Conservation (phyloP, 2,797 vertebrate genomes). For the Sphenodon punctatus region DNA sequence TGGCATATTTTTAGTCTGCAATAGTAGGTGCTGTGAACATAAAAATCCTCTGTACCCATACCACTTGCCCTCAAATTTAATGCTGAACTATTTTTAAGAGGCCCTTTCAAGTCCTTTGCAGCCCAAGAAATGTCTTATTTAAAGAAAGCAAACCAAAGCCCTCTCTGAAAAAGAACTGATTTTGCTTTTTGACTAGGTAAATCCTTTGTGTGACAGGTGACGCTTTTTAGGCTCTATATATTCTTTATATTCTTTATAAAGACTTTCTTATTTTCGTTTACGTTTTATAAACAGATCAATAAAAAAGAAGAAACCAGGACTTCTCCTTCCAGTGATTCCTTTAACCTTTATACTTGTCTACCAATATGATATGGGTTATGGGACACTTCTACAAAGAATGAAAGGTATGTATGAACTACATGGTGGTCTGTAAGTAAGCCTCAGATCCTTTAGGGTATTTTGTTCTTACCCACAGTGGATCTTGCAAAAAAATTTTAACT, state of each 20-base stretch:
- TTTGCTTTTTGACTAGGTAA: neutral
- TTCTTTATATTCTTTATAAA: too few relatives aligned
- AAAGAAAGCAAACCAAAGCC: too few relatives aligned
- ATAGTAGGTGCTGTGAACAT: neutral
- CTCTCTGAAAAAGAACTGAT: neutral
- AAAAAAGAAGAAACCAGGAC: slow-evolving; percentile 77
- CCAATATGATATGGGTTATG: slow-evolving; percentile 88
- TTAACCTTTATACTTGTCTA: slow-evolving; percentile 85
- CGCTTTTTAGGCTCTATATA: too few relatives aligned
- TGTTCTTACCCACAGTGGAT: neutral
- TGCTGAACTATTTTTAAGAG: neutral
- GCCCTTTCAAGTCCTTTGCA: neutral
- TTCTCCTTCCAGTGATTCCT: slow-evolving; percentile 83
- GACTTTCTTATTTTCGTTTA: too few relatives aligned
- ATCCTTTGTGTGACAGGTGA: neutral
- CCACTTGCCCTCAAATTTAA: neutral
- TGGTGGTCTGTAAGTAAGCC: neutral
- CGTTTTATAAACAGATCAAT: slow-evolving; percentile 77
- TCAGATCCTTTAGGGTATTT: neutral
- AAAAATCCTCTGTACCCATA: neutral
- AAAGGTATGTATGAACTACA: slow-evolving; percentile 76
- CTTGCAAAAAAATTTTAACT: neutral
- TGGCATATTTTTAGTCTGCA: too few relatives aligned
- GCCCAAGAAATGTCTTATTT: neutral
- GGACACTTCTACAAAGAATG: slow-evolving; percentile 84